Base-by-base conservation (phyloP, 1,140 invertebrate species). In the Panagrolaimus sp. region DNA sequence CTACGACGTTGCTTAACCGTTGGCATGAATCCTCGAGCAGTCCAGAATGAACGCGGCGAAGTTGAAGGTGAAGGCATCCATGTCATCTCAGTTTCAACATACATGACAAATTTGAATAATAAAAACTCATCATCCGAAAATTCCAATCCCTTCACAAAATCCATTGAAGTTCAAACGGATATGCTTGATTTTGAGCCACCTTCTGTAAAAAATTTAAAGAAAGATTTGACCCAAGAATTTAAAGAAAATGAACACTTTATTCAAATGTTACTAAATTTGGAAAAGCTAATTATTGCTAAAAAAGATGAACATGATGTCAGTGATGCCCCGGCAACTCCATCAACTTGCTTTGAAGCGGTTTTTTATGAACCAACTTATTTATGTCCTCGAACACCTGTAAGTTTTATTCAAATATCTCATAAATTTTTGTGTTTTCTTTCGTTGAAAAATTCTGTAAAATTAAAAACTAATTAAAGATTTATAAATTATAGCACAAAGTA, bases 1-100 rank as follows among this genome's bases (percentile, higher is more conserved):
- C 64, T 83, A 21, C 72, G 76, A 8, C 44, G 67, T 52, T 80
- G 78, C 63, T 65, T 80, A 1, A 71, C 45, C 1, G 72, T 81
- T 24, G 78, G 74, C 63, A 76, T 76, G 74, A 38, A 38, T 7
- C 32, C 32, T 38, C 32, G 32, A 7, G 32, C 32, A 2, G 72
- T 73, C 1, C 72, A 73, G 58, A 70, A 65, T 6, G 72, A 73
- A 17, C 12, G 58, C 1, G n/a, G 14, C 6, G 69, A 73, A 58
- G 52, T 21, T 58, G 52, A 58, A 17, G 52, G 52, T 24, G 52
- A 58, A 12, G 52, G 52, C 2, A 21, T 58, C 17, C 52, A 58
- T 58, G 52, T 58, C 8, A 58, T 58, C 52, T n/a, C 14, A 5
- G 52, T 58, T 28, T 28, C 21, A 24, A 58, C 52, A 10, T 58